Base-by-base conservation (phyloP, 2,797 vertebrate species). In the Chelon auratus region DNA sequence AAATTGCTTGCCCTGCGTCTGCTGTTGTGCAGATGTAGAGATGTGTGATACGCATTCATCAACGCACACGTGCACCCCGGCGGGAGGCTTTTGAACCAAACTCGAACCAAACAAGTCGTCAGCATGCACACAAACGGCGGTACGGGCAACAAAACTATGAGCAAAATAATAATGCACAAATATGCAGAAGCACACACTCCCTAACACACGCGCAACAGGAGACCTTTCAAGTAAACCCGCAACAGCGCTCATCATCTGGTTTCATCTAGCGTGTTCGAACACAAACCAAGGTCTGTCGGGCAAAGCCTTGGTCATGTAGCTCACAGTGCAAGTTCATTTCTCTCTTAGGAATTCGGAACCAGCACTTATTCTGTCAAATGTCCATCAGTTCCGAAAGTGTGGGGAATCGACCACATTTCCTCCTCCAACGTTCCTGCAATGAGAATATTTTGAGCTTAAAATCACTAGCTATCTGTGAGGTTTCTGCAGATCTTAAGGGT, bases 11-110 rank as follows among this genome's bases (percentile, higher is more conserved):
- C 9, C 30, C 62, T 63, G 77, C n/a, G 62, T 83, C 73, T 80
- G 70, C 81, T 77, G 79, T 83, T 85, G 74, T 81, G 75, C 82
- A 89, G 79, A 89, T 81, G 82, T 61, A 68, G 54, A 45, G 45
- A 79, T 79, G 65, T 82, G 69, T 70, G 53, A 61, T 77, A 59
- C 64, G 50, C 59, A 52, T 79, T 70, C 66, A 69, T 14, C 42
- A 53, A 52, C 58, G 62, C 66, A 67, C 57, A 60, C 18, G 3
- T 43, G 30, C 61, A 68, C 67, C 24, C 9, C 45, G 1, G 72
- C 63, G 62, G 68, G 80, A 75, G 72, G 61, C 43, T 67, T 80
- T 77, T 72, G 56, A 83, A 73, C 42, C 66, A 63, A 62, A 66
- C 30, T 39, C 51, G 30, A 33, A 48, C 37, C 13, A 36, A n/a